Evolutionary conservation across 1,140 invertebrate genomes (phyloP), one percentile per base, ranked within the genome.

Genomic region (Harpegnathos saltator): DNA sequence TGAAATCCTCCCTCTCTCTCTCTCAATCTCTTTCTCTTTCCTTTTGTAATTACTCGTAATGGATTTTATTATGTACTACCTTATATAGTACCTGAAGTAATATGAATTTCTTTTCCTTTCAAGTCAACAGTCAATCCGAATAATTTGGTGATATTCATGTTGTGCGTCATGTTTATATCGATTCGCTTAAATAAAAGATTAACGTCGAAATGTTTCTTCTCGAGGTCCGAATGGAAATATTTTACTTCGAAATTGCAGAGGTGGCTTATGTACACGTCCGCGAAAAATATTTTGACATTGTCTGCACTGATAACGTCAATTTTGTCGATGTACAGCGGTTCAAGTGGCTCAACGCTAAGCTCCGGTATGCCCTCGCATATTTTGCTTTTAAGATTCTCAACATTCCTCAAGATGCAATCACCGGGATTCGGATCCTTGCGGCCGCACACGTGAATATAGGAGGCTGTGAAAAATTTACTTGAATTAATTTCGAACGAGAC

Each of bases 381-480:
- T 1, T 95, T 92, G 0, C 95, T 94, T 54, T 94, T 92, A 1
- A 97, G 71, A 9, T 69, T 74, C 14, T 95, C 90, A 1, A 97
- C 95, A 5, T 96, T 95, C 5, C 95, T 92, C 24, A 89, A 86
- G 0, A 96, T 93, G 84, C 97, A 97, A 0, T 93, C 87, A 74
- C 95, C 93, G 0, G 97, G 88, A 0, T 96, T 93, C 0, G 95
- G 95, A 89, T 96, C 95, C 61, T 94, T 95, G 0, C 95, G 94
- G 73, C 96, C 95, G 86, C 97, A 97, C 11, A 96, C 85, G 56
- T 96, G 93, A 0, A 97, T 95, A 89, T 96, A 97, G 1, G 95
- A 93, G 12, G 96, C 97, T 97, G 93, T 0, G 95, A 75, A 86
- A 44, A 24, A 24, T 44, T 44, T n/a, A 29, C 44, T 38, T 14